A percentile compares a stretch with the other conserved stretches of the same genome.
Conservation (phyloP, 2,797 vertebrate genomes). For the Danio choprae region DNA sequence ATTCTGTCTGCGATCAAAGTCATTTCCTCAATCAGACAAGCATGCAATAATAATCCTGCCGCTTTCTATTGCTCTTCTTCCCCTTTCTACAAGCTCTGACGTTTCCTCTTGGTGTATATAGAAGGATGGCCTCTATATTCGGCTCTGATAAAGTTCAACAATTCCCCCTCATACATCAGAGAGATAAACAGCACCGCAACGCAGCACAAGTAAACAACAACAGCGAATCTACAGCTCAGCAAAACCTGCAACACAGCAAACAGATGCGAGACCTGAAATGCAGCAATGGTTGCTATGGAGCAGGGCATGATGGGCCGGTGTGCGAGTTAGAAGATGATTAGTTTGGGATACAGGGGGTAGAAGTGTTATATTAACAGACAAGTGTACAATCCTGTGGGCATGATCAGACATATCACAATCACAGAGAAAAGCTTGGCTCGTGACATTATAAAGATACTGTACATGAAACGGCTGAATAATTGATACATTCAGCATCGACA, state of each 20-base stretch:
- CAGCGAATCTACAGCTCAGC: conserved; percentile 12
- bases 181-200: conserved; percentile 8
- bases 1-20: conserved; percentile 30
- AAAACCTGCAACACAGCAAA: conserved; percentile 17
- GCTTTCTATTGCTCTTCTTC: background rate
- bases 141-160: conserved; percentile 39
- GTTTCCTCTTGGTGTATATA: conserved; percentile 4
- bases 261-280: conserved; percentile 5
- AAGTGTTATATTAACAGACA: conserved; percentile 35
- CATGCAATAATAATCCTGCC: background rate
- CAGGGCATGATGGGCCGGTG: background rate
- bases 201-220: conserved; percentile 24
- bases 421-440: background rate
- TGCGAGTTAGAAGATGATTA: conserved; percentile 24
- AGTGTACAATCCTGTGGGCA: background rate
- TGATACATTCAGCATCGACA: no score
- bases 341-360: conserved; percentile 40
- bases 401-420: conserved; percentile 8
- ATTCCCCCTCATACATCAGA: conserved; percentile 9
- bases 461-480: no score
- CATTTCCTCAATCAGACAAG: conserved; percentile 35
- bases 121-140: background rate
- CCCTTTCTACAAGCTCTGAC: background rate
- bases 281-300: conserved; percentile 17
- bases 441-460: no score